Base-by-base conservation (phyloP, 2,113 vertebrate genomes). In the Saguinus midas region DNA sequence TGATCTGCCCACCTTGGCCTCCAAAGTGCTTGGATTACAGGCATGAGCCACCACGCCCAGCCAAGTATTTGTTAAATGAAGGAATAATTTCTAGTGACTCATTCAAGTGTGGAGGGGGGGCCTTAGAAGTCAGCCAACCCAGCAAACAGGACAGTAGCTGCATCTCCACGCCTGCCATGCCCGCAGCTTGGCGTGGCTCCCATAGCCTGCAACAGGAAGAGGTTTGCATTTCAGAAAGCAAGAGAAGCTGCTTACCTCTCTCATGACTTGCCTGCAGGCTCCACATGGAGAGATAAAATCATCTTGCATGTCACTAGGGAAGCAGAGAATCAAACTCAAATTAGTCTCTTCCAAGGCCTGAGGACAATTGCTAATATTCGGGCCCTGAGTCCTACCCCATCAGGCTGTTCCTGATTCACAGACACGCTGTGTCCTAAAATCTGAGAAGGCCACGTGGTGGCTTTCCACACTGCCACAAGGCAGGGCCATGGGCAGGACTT, bases 241-340 rank as follows among this genome's bases (percentile, higher is more conserved):
- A 64, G 43, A 37, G n/a, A n/a, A 52, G 37, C 14, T 45, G 52
- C 95, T 99, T 98, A 99, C 99, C 99, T 99, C 99, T 98, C 99
- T 99, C 99, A 99, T 99, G 96, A 99, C 99, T 98, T 99, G 99
- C 88, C 99, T 98, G 98, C 99, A 99, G 96, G 98, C 99, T 0
- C 99, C 99, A 0, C 99, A 99, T 0, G 99, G 99, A 0, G 97
- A 95, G 96, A 99, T 99, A 97, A 99, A 99, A 2, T 99, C 75
- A 23, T 99, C 98, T 14, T 92, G 64, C 94, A 99, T 14, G 97
- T 99, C 98, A 98, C 99, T 99, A 98, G 57, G 97, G 98, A 96
- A 96, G 72, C 2, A 98, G 87, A 98, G 97, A 68, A 87, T n/a
- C 2, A 40, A 48, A 86, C 14, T 82, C 5, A 87, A 70, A 11